Base-by-base conservation (phyloP, 2,888 invertebrate genomes). In the Pheosia tremula region DNA sequence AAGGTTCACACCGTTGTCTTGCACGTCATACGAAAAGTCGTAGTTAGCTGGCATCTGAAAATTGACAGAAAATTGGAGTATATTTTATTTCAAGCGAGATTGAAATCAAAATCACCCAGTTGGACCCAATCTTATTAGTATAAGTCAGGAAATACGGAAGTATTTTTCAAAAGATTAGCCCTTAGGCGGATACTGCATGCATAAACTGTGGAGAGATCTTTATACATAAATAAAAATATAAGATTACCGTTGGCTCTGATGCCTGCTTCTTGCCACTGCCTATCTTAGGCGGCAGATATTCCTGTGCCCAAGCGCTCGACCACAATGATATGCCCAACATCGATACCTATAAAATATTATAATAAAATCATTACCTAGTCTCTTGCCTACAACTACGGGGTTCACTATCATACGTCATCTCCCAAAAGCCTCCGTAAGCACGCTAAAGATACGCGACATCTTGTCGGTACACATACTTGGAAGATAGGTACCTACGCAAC, bases 21-120 rank as follows among this genome's bases (percentile, higher is more conserved):
- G 94, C 9, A 96, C 95, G 75, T 95, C 95, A 84, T 96, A 96
- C 0, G 95, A 94, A 78, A 95, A 96, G 75, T 95, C 95, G 80
- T 96, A 96, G 80, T 95, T 95, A 10, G 94, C 95, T 60, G 95
- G 95, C 71, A 95, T 87, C 95, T 95, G 74, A 5, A 9, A 47
- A 47, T 45, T 9, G 9, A 43, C 43, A 9, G 43, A 43, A 43
- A 9, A 43, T 9, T 43, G 10, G 43, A 37, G 11, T 37, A 49
- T 5, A 3, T 2, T 9, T 57, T 7, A 43, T 38, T 11, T 49
- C 55, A 49, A 13, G 11, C 13, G 13, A 47, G 24, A 24, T 1
- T 24, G 24, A 24, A 24, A 24, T 24, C 24, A 24, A 24, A 24
- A 24, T 24, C 24, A 24, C 24, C 24, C 24, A 24, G 24, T 24